Conservation (phyloP, 2,113 vertebrate genomes). For the Amphiprion percula region DNA sequence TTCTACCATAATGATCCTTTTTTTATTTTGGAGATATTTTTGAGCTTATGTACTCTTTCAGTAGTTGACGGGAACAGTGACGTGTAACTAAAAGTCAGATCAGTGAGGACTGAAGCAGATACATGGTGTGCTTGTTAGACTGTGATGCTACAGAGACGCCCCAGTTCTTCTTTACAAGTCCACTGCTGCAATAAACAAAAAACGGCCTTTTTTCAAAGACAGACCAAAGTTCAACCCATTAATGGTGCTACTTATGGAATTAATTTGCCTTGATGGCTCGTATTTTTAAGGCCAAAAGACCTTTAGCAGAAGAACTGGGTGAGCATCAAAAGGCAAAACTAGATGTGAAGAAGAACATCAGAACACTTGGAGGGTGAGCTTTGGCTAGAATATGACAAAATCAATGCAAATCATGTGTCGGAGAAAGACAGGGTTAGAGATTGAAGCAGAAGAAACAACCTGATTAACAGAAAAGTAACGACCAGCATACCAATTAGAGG, state of each 20-base stretch:
- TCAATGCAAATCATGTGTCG: constrained; percentile 21
- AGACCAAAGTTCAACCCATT: neutral
- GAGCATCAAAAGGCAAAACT: neutral
- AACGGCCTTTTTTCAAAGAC: neutral
- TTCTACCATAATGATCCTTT: neutral
- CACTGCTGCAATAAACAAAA: neutral
- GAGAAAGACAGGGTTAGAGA: constrained; percentile 10
- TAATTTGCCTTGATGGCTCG: neutral
- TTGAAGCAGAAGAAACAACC: neutral
- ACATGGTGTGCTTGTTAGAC: too few species aligned
- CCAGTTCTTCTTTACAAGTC: neutral
- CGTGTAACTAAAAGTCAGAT: too few species aligned
- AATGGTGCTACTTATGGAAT: neutral
- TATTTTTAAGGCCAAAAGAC: neutral
- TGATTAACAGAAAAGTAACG: neutral
- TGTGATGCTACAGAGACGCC: too few species aligned
- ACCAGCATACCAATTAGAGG: constrained; percentile 1
- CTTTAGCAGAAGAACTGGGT: neutral
- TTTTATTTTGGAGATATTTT: neutral
- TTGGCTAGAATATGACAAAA: constrained; percentile 18
- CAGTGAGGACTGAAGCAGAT: too few species aligned
- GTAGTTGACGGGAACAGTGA: neutral
- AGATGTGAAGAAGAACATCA: neutral
- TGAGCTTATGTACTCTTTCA: neutral
- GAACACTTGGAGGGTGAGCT: neutral